Percentiles rank a stretch among this genome's conserved stretches.
Conservation (phyloP, 2,888 invertebrate species). For the Zaprionus bogoriensis region DNA sequence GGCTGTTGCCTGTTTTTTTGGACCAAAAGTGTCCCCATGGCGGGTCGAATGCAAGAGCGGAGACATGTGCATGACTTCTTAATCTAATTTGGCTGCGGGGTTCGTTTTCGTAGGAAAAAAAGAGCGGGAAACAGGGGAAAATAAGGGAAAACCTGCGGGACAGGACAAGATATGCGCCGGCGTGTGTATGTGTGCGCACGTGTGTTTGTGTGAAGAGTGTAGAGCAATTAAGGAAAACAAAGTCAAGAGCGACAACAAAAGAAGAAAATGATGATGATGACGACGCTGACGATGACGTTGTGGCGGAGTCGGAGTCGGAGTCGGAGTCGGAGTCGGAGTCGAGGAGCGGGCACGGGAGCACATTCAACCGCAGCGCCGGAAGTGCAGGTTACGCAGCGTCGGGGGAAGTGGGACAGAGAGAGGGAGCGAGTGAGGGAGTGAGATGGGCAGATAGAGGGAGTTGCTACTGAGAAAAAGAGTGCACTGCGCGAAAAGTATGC, state of each 20-base stretch:
- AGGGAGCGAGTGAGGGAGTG: not conserved
- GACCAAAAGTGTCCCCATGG: constrained; percentile 37
- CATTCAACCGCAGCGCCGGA: constrained; percentile 70
- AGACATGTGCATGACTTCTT: constrained; percentile 76
- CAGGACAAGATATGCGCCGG: constrained; percentile 31
- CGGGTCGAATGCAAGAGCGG: constrained; percentile 12
- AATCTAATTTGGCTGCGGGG: constrained; percentile 68
- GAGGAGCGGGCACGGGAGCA: constrained; percentile 20
- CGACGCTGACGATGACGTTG: not conserved
- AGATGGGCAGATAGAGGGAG: not conserved
- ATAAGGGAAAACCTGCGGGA: constrained; percentile 70
- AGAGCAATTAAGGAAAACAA: constrained; percentile 63
- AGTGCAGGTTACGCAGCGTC: constrained; percentile 44
- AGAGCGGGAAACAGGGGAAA: constrained; percentile 36
- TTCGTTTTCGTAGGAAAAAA: constrained; percentile 50
- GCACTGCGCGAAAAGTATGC: not conserved
- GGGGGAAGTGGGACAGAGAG: not conserved
- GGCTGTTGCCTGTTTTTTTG: constrained; percentile 18
- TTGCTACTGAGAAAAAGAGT: not conserved
- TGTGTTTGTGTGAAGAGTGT: constrained; percentile 14
- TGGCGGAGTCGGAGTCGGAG: too few relatives aligned
- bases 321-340: too few relatives aligned
- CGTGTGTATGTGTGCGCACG: not conserved
- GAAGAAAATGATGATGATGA: constrained; percentile 18
- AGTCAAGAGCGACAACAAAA: constrained; percentile 21